Conservation (phyloP, 2,888 invertebrate species). For the Protodeltote pygarga region DNA sequence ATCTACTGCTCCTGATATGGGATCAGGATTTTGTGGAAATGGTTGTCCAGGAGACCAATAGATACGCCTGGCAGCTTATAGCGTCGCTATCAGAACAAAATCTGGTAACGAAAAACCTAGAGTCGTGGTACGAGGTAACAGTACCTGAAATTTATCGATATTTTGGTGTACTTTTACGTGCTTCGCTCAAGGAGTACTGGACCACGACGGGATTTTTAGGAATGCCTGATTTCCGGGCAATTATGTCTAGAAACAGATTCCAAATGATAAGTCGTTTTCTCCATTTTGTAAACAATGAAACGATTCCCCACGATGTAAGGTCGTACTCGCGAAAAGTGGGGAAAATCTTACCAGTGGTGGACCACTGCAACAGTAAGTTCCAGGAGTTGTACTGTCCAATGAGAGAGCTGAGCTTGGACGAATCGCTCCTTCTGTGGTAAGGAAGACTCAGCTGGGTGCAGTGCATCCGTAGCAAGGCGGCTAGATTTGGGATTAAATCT, state of each 20-base stretch:
- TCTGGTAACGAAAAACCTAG: too few species aligned
- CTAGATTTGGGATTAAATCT: slow-evolving; percentile 29
- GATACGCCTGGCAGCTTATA: background rate
- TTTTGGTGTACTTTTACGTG: too few species aligned
- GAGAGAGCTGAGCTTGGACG: slow-evolving; percentile 19
- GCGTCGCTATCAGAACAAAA: background rate
- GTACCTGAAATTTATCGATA: too few species aligned
- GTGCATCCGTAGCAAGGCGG: slow-evolving; percentile 32
- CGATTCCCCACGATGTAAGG: background rate
- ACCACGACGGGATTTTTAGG: slow-evolving; percentile 13
- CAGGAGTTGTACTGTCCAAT: slow-evolving; percentile 6
- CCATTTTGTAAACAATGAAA: slow-evolving; percentile 8
- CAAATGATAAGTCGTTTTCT: slow-evolving; percentile 9
- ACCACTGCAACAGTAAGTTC: background rate
- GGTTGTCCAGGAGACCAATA: background rate
- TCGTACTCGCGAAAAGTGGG: background rate
- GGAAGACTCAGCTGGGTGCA: slow-evolving; percentile 30
- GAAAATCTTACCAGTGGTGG: background rate
- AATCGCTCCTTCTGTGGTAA: slow-evolving; percentile 43
- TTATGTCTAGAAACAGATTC: slow-evolving; percentile 10
- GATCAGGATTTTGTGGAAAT: background rate
- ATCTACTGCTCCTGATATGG: background rate
- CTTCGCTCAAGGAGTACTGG: slow-evolving; percentile 21
- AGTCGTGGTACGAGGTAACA: too few species aligned
- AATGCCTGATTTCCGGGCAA: slow-evolving; percentile 13